A percentile compares a stretch with the other conserved stretches of the same genome.
Conservation (phyloP, 1,140 invertebrate species). For the Charaxes varanes region DNA sequence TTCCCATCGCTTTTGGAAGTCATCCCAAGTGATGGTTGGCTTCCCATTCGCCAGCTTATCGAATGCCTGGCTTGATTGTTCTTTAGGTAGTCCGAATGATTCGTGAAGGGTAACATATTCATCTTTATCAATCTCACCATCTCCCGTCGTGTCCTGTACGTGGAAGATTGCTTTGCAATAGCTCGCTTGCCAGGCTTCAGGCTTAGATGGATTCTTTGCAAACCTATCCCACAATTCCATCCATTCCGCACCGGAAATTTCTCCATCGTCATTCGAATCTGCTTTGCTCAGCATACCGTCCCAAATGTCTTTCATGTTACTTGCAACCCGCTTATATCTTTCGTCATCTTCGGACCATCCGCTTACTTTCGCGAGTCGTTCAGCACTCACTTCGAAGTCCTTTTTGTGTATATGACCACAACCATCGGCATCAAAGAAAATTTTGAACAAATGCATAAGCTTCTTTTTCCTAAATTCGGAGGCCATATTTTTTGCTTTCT, state of each 20-base stretch:
- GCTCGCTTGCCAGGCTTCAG: slow-evolving; percentile 83
- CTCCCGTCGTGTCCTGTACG: slow-evolving; percentile 85
- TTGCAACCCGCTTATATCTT: slow-evolving; percentile 79
- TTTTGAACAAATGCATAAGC: slow-evolving; percentile 86
- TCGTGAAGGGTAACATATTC: slow-evolving; percentile 86
- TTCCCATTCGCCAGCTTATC: slow-evolving; percentile 81
- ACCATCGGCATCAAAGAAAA: slow-evolving; percentile 87
- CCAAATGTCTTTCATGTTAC: slow-evolving; percentile 84
- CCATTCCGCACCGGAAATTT: slow-evolving; percentile 87
- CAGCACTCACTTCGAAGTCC: slow-evolving; percentile 84
- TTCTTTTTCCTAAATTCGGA: slow-evolving; percentile 91
- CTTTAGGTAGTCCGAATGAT: slow-evolving; percentile 79
- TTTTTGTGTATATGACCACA: slow-evolving; percentile 86
- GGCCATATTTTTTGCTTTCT: slow-evolving; percentile 78
- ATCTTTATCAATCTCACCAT: slow-evolving; percentile 83
- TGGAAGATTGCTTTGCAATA: slow-evolving; percentile 90
- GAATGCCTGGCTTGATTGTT: slow-evolving; percentile 82
- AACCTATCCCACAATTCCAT: slow-evolving; percentile 86
- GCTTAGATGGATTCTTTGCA: slow-evolving; percentile 79
- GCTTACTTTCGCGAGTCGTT: slow-evolving; percentile 82
- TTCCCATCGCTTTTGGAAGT: slow-evolving; percentile 84
- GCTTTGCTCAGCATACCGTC: slow-evolving; percentile 82
- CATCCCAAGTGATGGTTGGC: slow-evolving; percentile 77
- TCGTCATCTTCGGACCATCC: slow-evolving; percentile 80
- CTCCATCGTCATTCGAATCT: slow-evolving; percentile 84